Conservation (phyloP, 2,113 vertebrate species). For the Loxodonta africana region DNA sequence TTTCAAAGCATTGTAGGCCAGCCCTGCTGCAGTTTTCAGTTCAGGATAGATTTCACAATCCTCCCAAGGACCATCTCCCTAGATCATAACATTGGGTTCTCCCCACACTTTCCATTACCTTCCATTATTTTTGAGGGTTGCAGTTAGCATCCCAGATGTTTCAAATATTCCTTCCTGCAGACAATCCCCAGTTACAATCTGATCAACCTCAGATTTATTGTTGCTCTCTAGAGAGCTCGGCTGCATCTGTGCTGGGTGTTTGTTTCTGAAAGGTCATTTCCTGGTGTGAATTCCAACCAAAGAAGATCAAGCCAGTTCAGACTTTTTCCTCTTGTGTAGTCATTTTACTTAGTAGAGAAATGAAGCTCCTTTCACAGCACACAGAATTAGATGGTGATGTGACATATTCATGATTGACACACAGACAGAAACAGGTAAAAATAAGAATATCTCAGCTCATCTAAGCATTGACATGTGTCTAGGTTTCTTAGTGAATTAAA, state of each 20-base stretch:
- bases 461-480: slow-evolving; percentile 68
- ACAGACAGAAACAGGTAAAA: slow-evolving; percentile 65
- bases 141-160: slow-evolving; percentile 74
- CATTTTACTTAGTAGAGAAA: slow-evolving; percentile 76
- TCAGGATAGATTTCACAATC: not conserved
- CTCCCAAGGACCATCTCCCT: not conserved
- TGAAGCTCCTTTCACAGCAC: slow-evolving; percentile 69
- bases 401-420: slow-evolving; percentile 77
- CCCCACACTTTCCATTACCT: not conserved
- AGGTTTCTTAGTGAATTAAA: slow-evolving; percentile 15
- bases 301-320: slow-evolving; percentile 53
- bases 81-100: not conserved
- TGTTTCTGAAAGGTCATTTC: slow-evolving; percentile 84
- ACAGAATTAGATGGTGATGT: slow-evolving; percentile 52
- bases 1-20: not conserved
- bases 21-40: not conserved
- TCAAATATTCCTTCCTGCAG: slow-evolving; percentile 68
- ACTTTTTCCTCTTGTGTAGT: slow-evolving; percentile 65
- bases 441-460: slow-evolving; percentile 55
- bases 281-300: slow-evolving; percentile 83
- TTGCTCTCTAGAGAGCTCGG: slow-evolving; percentile 52
- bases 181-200: slow-evolving; percentile 52
- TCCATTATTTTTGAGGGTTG: not conserved
- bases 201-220: slow-evolving; percentile 71
- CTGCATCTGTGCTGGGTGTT: slow-evolving; percentile 65